Evolutionary conservation across 2,797 vertebrate genomes (phyloP).

Genomic region (Acridotheres tristis): DNA sequence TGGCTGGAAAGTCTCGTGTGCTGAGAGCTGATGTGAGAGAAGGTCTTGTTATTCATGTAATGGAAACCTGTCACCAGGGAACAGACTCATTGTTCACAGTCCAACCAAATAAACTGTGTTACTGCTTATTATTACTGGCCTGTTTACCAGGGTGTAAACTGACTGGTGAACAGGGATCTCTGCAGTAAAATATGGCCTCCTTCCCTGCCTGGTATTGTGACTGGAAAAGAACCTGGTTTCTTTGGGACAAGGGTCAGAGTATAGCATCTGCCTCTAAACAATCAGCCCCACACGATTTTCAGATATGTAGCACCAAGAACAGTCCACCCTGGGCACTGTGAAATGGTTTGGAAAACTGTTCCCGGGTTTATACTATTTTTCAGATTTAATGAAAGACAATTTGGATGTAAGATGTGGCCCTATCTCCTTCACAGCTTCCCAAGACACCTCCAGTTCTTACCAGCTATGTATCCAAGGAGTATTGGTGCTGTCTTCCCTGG

Average conservation of each 20-base stretch:
- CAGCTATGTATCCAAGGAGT: not conserved
- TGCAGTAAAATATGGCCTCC: not conserved
- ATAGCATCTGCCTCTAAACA: not conserved
- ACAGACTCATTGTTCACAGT: not conserved
- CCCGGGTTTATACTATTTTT: not conserved
- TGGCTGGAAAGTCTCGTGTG: not conserved
- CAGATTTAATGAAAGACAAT: not conserved
- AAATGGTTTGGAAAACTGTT: not conserved
- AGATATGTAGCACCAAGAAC: not conserved
- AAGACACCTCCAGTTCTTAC: not conserved
- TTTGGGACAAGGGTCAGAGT: not conserved
- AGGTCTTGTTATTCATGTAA: not conserved
- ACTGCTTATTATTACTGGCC: not conserved
- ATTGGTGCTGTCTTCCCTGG: not conserved
- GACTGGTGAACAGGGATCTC: not conserved
- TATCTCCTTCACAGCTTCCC: not conserved
- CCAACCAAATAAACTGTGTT: constrained; percentile 34
- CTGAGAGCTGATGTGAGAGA: not conserved
- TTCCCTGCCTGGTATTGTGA: not conserved
- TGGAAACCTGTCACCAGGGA: not conserved
- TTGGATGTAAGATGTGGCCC: not conserved
- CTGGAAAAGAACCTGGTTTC: not conserved
- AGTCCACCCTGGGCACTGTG: not conserved
- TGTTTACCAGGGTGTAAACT: not conserved
- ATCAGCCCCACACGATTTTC: rapidly evolving